Base-by-base conservation (phyloP, 2,113 vertebrate species). In the Ageneiosus marmoratus region DNA sequence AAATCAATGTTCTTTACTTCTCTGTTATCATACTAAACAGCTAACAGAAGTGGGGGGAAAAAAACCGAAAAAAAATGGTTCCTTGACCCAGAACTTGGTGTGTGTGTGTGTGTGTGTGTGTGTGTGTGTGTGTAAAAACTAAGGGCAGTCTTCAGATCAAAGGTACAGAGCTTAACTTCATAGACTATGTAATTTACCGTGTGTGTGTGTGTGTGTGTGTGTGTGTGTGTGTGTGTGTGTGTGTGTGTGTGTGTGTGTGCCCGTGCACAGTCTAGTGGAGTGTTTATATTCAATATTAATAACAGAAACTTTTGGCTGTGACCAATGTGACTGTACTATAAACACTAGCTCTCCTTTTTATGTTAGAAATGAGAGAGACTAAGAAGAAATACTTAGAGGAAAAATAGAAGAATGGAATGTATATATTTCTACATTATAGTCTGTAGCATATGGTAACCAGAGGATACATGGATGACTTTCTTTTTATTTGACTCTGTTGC, bases 221-320 rank as follows among this genome's bases (percentile, higher is more conserved):
- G 46, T 74, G 72, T 15, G 72, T 29, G 46, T n/a, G 7, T n/a
- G 41, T 46, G 37, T 22, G 41, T 18, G 34, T 79, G n/a, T 11
- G 53, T 58, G 67, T 51, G 48, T 34, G 7, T 0, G 5, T 34
- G 5, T 5, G 8, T 15, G 15, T 76, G 50, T 7, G 46, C 29
- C n/a, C 20, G 10, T 18, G n/a, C 29, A 15, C 1, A 15, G 4
- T 70, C 48, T 80, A 65, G 22, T 20, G n/a, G 34, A 44, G 69
- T 82, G 69, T 82, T 77, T 77, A 77, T 55, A 29, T 83, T 77
- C 48, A 77, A 34, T 29, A 62, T 65, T 67, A 46, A 75, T 76
- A 76, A 62, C 81, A 83, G 72, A 83, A 75, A 41, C 72, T 29
- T 12, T 83, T 83, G 72, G 56, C 72, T 65, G 81, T 82, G 72